Percentiles rank a stretch among this genome's conserved stretches.
These are phyloP conservation scores for Vanessa cardui DNA, from an alignment of 2,888 invertebrate genomes.

Conservation along the genomic window DNA sequence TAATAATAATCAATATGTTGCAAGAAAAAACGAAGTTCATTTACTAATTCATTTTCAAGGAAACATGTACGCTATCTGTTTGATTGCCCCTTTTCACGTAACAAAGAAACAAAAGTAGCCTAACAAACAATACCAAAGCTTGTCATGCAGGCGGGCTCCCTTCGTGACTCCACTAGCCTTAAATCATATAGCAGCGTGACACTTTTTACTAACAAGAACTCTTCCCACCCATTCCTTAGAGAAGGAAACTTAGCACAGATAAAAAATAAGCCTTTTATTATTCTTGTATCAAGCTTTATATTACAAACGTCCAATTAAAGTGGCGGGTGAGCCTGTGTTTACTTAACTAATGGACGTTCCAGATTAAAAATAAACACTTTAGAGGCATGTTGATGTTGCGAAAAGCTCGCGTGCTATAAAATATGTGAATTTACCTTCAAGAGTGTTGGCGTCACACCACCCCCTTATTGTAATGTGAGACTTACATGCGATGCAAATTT, in stretches of 20 bases:
- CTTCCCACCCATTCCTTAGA: slow-evolving; percentile 25
- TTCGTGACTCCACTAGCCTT: slow-evolving; percentile 32
- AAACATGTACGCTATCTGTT: slow-evolving; percentile 2
- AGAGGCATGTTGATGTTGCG: slow-evolving; percentile 30
- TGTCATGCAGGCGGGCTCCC: slow-evolving; percentile 16
- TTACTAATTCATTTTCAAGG: slow-evolving; percentile 6
- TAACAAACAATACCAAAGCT: slow-evolving; percentile 32
- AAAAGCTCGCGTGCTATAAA: slow-evolving; percentile 29
- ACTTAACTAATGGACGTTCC: slow-evolving; percentile 32
- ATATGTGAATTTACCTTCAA: slow-evolving; percentile 29
- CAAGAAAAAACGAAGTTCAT: not conserved
- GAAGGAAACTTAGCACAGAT: slow-evolving; percentile 25
- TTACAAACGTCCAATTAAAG: slow-evolving; percentile 34
- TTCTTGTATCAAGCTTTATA: slow-evolving; percentile 28
- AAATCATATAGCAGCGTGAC: slow-evolving; percentile 36
- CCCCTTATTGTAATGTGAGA: slow-evolving; percentile 25
- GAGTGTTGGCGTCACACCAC: slow-evolving; percentile 30
- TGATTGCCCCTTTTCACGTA: slow-evolving; percentile 16
- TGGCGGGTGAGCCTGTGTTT: slow-evolving; percentile 26
- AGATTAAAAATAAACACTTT: slow-evolving; percentile 36
- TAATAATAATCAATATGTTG: too few species aligned
- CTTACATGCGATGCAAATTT: slow-evolving; percentile 25
- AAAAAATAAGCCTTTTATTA: slow-evolving; percentile 30
- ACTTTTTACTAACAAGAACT: slow-evolving; percentile 36
- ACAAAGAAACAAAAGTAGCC: slow-evolving; percentile 35